phyloP scores from a whole-genome alignment of 2,888 invertebrate species.

The Nomada ferruginata region DNA sequence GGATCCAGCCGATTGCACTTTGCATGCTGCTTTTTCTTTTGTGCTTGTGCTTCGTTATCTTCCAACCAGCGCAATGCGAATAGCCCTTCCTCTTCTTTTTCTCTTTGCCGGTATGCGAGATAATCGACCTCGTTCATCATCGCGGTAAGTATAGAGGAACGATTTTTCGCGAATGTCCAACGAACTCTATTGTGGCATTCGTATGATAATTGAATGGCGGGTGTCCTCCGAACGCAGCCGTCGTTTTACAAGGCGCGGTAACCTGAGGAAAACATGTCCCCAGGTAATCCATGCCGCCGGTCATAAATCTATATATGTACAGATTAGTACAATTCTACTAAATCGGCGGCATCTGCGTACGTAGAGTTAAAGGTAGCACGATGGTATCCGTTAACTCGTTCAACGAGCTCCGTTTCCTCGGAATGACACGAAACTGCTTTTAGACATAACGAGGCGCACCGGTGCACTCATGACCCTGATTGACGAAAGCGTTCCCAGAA shows the following conservation, averaged over 20 bases:
- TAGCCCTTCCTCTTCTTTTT: background rate
- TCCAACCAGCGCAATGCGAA: background rate
- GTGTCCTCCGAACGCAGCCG: too few species aligned
- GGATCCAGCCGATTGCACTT: conserved; percentile 11
- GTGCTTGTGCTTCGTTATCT: background rate
- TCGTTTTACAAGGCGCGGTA: too few species aligned
- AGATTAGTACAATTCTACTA: background rate
- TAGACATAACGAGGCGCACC: conserved; percentile 46
- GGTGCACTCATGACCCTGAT: conserved; percentile 47
- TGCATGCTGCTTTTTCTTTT: background rate
- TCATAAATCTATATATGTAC: too few species aligned
- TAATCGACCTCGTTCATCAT: background rate
- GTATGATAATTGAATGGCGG: too few species aligned
- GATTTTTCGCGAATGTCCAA: too few species aligned
- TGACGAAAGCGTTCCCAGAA: conserved; percentile 53
- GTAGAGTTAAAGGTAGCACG: background rate
- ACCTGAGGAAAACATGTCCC: too few species aligned
- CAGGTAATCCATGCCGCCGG: too few species aligned
- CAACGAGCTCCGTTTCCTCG: conserved; percentile 18
- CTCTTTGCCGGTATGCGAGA: background rate
- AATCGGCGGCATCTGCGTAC: background rate
- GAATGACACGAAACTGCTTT: conserved; percentile 45
- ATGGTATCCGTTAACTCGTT: conserved; percentile 1
- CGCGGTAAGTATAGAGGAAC: background rate
- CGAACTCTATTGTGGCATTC: background rate